phyloP scores from a whole-genome alignment of 1,140 invertebrate species.

The Drosophila saltans region DNA sequence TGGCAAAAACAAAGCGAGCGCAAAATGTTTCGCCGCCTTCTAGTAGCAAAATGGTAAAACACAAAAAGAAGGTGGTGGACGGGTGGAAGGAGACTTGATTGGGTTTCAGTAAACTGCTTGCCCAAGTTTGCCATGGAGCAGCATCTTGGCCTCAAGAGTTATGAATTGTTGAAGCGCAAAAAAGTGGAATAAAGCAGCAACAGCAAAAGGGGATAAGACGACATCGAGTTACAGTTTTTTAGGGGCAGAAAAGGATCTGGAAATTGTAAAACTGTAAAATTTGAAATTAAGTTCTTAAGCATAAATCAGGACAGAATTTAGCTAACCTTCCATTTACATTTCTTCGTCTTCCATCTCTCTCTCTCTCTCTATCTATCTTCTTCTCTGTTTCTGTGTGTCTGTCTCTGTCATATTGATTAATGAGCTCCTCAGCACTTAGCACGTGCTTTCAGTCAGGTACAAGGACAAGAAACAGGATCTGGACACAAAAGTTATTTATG shows the following conservation, averaged over 20 bases:
- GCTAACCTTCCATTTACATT: slow-evolving; percentile 3
- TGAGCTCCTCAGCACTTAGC: slow-evolving; percentile 68
- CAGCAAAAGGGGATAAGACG: slow-evolving; percentile 4
- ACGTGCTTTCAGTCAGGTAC: slow-evolving; percentile 72
- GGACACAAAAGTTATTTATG: slow-evolving; percentile 66
- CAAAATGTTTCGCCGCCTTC: slow-evolving; percentile 51
- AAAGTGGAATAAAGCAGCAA: slow-evolving; percentile 29
- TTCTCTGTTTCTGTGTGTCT: neutral
- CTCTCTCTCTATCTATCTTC: neutral
- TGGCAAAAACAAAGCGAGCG: slow-evolving; percentile 61
- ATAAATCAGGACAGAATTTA: slow-evolving; percentile 58
- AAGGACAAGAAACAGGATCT: slow-evolving; percentile 46
- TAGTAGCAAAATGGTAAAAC: slow-evolving; percentile 31
- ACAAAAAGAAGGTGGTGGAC: neutral
- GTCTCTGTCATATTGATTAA: slow-evolving; percentile 64
- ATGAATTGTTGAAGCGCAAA: slow-evolving; percentile 51
- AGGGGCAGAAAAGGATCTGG: slow-evolving; percentile 18
- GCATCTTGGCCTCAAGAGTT: slow-evolving; percentile 26
- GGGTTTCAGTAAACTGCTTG: slow-evolving; percentile 29
- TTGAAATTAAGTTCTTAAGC: slow-evolving; percentile 64
- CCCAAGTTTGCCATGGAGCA: slow-evolving; percentile 30
- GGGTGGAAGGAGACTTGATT: slow-evolving; percentile 22
- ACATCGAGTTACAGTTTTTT: slow-evolving; percentile 5
- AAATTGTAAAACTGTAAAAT: slow-evolving; percentile 43
- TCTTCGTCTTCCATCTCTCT: neutral